phyloP scores from a whole-genome alignment of 2,113 vertebrate genomes.

The Corvus cornix region DNA sequence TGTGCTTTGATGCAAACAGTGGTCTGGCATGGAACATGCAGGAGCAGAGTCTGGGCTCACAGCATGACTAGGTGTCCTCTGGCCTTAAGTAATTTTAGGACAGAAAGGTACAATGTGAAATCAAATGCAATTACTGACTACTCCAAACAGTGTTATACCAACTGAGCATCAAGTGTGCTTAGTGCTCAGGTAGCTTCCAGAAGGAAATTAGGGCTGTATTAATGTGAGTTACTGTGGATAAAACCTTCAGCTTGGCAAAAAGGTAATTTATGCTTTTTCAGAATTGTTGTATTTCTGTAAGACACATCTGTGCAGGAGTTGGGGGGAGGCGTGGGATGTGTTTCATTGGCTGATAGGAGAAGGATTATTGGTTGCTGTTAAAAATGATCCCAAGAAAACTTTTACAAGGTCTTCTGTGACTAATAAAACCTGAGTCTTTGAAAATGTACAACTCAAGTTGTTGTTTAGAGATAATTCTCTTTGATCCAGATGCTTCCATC shows the following conservation, averaged over 20 bases:
- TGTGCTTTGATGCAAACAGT: background rate
- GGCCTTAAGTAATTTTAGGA: background rate
- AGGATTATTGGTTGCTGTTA: slow-evolving; percentile 53
- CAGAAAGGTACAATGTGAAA: background rate
- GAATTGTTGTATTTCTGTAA: slow-evolving; percentile 1
- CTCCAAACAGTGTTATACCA: background rate
- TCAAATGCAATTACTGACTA: background rate
- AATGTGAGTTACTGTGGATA: background rate
- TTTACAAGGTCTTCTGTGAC: slow-evolving; percentile 57
- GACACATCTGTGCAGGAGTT: background rate
- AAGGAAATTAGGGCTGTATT: background rate
- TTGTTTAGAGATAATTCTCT: slow-evolving; percentile 58
- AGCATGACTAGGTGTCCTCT: background rate
- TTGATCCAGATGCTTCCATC: slow-evolving; percentile 47
- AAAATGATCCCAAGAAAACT: slow-evolving; percentile 59
- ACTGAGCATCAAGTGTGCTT: background rate
- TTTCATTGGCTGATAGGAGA: slow-evolving; percentile 30
- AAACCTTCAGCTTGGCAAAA: background rate
- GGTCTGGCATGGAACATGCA: background rate
- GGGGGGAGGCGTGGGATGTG: background rate
- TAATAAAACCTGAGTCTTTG: slow-evolving; percentile 56
- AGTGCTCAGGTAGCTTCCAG: background rate
- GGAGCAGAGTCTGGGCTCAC: background rate
- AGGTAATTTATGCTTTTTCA: background rate
- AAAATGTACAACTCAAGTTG: slow-evolving; percentile 39